A percentile compares a stretch with the other conserved stretches of the same genome.
These are phyloP conservation scores for Chrysolophus pictus DNA, from an alignment of 2,797 vertebrate genomes.

Conservation along the genomic window DNA sequence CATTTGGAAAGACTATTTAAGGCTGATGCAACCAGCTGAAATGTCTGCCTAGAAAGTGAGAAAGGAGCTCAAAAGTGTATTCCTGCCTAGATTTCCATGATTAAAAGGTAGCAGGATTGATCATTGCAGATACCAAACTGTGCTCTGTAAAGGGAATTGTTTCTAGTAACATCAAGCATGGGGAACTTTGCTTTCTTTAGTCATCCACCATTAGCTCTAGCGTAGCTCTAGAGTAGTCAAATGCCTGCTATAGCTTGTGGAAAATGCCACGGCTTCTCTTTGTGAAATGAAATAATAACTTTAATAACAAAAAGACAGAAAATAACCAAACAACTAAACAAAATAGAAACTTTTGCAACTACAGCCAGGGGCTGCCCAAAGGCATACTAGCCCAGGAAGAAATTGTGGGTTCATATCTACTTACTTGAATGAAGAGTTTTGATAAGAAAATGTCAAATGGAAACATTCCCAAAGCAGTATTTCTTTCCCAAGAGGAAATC, in stretches of 20 bases:
- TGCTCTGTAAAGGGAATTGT: background rate
- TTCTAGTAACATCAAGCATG: background rate
- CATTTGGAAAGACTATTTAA: background rate
- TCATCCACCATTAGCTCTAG: background rate
- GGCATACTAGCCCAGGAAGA: background rate
- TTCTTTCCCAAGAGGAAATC: background rate
- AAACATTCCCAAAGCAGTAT: background rate
- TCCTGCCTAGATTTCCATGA: background rate
- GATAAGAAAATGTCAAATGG: background rate
- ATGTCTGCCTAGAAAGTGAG: background rate
- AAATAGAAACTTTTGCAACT: rapidly evolving
- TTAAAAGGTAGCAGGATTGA: background rate
- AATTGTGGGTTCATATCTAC: background rate
- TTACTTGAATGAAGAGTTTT: background rate
- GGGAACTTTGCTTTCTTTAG: background rate
- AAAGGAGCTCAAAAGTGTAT: background rate
- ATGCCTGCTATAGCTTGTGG: background rate
- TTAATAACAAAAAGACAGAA: background rate
- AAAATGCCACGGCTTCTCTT: background rate
- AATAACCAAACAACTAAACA: background rate
- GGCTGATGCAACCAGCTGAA: background rate
- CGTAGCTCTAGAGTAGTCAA: background rate
- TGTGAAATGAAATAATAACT: background rate
- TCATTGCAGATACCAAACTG: background rate
- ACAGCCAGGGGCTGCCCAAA: background rate